phyloP scores from a whole-genome alignment of 2,888 invertebrate genomes.

The Drosophila colorata region DNA sequence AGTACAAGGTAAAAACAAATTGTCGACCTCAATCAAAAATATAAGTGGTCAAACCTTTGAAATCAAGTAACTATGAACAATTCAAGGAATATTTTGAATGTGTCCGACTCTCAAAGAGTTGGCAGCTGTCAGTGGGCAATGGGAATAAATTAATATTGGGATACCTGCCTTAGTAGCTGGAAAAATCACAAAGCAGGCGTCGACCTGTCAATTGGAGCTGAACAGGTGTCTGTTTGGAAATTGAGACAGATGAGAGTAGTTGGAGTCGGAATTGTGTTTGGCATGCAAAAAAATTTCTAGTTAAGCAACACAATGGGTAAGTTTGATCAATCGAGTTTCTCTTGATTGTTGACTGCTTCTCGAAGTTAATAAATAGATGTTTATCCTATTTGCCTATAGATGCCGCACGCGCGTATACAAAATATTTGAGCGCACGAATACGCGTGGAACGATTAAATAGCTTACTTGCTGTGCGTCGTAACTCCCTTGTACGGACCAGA shows the following conservation, averaged over 20 bases:
- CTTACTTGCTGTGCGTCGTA: neutral
- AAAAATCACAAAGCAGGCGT: conserved; percentile 1
- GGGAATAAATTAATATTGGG: neutral
- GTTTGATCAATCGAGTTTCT: neutral
- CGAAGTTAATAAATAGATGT: neutral
- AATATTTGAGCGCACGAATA: conserved; percentile 34
- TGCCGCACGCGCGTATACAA: conserved; percentile 30
- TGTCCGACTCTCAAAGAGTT: neutral
- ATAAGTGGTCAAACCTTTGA: conserved; percentile 20
- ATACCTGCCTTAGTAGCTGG: neutral
- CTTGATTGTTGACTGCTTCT: neutral
- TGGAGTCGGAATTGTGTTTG: conserved; percentile 8
- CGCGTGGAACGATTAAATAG: conserved; percentile 16
- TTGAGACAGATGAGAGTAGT: conserved; percentile 21
- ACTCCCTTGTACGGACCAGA: no score
- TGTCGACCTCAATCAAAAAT: conserved; percentile 14
- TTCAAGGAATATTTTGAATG: conserved; percentile 4
- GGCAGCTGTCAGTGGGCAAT: conserved; percentile 2
- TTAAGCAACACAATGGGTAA: conserved; percentile 43
- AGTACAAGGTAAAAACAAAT: neutral
- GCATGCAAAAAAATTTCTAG: conserved; percentile 17
- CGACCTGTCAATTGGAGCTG: conserved; percentile 1
- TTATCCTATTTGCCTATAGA: neutral
- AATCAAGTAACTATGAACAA: neutral
- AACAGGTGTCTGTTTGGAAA: conserved; percentile 5